Conservation (phyloP, 92 coral and sea anemone genomes). For the Heliopora coerulea region DNA sequence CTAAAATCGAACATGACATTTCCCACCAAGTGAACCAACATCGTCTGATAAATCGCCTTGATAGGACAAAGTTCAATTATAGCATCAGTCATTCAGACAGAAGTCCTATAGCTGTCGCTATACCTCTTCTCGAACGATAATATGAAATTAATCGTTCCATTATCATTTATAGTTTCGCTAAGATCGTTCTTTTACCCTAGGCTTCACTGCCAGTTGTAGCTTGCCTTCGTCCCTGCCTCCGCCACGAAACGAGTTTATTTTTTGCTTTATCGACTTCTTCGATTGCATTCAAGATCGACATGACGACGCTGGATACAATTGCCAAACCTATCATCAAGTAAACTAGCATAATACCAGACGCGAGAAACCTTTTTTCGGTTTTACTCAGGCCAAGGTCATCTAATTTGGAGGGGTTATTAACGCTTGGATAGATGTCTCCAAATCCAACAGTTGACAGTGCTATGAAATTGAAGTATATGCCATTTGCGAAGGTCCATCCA, state of each 20-base stretch:
- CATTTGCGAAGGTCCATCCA: constrained; percentile 86
- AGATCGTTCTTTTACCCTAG: neutral
- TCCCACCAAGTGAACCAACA: too few relatives aligned
- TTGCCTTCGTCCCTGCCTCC: neutral
- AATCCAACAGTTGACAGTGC: constrained; percentile 83
- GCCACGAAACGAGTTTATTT: neutral
- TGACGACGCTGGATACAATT: constrained; percentile 67
- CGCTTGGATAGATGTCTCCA: constrained; percentile 88
- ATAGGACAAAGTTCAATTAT: too few relatives aligned
- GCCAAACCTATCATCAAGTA: constrained; percentile 72
- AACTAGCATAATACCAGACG: constrained; percentile 60
- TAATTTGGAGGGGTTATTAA: constrained; percentile 64
- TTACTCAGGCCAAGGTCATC: constrained; percentile 69
- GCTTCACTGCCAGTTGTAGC: neutral
- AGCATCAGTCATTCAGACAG: neutral
- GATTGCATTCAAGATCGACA: constrained; percentile 67
- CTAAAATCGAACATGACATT: too few relatives aligned
- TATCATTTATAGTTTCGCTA: neutral
- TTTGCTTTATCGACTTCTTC: constrained; percentile 53
- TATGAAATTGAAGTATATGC: constrained; percentile 77
- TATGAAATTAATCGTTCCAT: neutral
- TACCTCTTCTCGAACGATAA: neutral
- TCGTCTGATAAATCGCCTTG: too few relatives aligned
- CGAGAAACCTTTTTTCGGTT: constrained; percentile 71
- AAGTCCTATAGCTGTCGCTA: neutral